Evolutionary conservation across 1,140 invertebrate species (phyloP).

Genomic region (Teleopsis dalmanni): DNA sequence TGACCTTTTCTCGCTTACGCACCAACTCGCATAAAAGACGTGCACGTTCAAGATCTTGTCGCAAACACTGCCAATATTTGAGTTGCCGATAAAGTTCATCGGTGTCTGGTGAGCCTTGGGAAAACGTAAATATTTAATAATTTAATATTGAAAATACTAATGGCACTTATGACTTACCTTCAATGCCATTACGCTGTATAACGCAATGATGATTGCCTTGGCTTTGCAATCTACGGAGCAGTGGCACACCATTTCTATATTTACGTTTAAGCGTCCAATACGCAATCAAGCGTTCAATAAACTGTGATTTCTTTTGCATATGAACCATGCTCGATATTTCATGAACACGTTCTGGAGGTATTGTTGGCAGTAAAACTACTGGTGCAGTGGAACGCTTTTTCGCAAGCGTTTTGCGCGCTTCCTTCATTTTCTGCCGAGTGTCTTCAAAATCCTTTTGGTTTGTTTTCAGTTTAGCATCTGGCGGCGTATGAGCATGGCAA

Average conservation of each 20-base stretch:
- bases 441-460: conserved; percentile 38
- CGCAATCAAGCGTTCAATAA: conserved; percentile 80
- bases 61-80: conserved; percentile 89
- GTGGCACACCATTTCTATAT: conserved; percentile 89
- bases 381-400: conserved; percentile 85
- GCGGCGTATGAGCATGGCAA: conserved; percentile 88
- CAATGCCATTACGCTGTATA: conserved; percentile 44
- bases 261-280: conserved; percentile 96
- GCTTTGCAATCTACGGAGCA: conserved; percentile 78
- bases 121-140: neutral
- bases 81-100: conserved; percentile 75
- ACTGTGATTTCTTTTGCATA: conserved; percentile 69
- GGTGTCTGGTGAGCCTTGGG: conserved; percentile 51
- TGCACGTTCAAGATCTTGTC: conserved; percentile 91
- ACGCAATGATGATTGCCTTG: conserved; percentile 50
- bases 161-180: too few relatives aligned
- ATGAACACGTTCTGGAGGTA: conserved; percentile 79
- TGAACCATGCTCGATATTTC: conserved; percentile 70
- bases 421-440: conserved; percentile 58
- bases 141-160: neutral
- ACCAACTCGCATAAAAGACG: conserved; percentile 89
- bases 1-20: conserved; percentile 89
- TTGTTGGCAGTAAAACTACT: conserved; percentile 87
- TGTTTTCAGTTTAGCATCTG: conserved; percentile 52
- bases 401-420: conserved; percentile 62